Percentiles rank a stretch among this genome's conserved stretches.
Evolutionary conservation across 2,888 invertebrate genomes (phyloP).

Genomic region (Pristionchus maxplancki): DNA sequence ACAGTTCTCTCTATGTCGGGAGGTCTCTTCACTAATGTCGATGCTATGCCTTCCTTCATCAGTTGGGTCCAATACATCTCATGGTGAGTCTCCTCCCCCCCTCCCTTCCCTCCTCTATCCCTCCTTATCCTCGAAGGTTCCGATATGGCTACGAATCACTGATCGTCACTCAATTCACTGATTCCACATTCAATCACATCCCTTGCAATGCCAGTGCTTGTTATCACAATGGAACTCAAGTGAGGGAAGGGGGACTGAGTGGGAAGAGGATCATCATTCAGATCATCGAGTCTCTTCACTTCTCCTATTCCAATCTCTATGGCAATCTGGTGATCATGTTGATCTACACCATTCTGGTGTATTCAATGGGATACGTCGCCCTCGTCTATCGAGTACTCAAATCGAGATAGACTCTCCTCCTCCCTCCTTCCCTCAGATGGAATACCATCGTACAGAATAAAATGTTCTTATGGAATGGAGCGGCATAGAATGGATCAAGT

Average conservation of each 20-base stretch:
- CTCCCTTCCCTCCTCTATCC: not conserved
- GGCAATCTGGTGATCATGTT: slow-evolving; percentile 67
- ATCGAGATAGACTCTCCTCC: slow-evolving; percentile 9
- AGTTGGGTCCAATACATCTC: slow-evolving; percentile 73
- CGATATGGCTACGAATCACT: slow-evolving; percentile 80
- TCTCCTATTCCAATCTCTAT: slow-evolving; percentile 60
- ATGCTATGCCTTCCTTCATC: slow-evolving; percentile 67
- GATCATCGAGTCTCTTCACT: slow-evolving; percentile 59
- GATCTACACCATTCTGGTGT: slow-evolving; percentile 61
- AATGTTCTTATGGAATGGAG: not conserved
- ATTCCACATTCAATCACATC: slow-evolving; percentile 81
- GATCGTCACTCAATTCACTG: slow-evolving; percentile 66
- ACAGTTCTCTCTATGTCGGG: slow-evolving; percentile 72
- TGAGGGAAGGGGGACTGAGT: not conserved
- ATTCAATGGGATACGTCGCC: slow-evolving; percentile 69
- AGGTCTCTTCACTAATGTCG: slow-evolving; percentile 73
- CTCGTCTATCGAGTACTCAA: slow-evolving; percentile 65
- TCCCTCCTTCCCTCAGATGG: not conserved
- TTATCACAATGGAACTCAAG: slow-evolving; percentile 48
- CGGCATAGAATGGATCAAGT: not conserved
- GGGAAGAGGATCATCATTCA: not conserved
- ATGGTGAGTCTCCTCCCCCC: slow-evolving; percentile 57
- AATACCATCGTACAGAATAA: slow-evolving; percentile 14
- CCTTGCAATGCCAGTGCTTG: slow-evolving; percentile 55
- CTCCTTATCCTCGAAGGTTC: slow-evolving; percentile 59